phyloP scores from a whole-genome alignment of 2,888 invertebrate species.

The Metellina segmentata region DNA sequence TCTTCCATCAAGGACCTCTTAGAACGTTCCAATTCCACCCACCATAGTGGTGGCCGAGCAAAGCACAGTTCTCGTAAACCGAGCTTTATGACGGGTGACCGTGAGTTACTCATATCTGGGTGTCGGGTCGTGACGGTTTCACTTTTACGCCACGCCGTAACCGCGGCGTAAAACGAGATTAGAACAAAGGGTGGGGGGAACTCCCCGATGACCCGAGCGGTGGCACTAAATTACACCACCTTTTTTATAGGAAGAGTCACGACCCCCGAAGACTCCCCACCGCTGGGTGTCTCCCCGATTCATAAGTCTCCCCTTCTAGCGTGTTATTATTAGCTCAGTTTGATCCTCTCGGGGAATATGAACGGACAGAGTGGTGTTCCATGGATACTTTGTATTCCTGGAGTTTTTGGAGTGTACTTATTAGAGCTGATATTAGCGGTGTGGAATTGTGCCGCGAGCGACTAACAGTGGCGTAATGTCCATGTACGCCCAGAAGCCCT shows the following conservation, averaged over 20 bases:
- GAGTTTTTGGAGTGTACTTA: too few relatives aligned
- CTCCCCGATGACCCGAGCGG: not conserved
- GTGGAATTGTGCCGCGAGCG: too few relatives aligned
- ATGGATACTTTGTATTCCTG: too few relatives aligned
- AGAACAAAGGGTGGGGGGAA: not conserved
- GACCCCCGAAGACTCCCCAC: not conserved
- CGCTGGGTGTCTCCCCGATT: not conserved
- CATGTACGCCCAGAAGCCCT: too few relatives aligned
- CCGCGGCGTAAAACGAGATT: conserved; percentile 48
- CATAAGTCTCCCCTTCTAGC: not conserved
- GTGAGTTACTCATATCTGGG: too few relatives aligned
- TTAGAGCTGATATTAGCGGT: too few relatives aligned
- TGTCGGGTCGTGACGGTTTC: not conserved
- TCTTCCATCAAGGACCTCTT: too few relatives aligned
- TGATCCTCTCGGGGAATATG: not conserved
- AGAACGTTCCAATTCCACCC: too few relatives aligned
- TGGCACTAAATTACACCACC: conserved; percentile 4
- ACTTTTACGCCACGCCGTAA: not conserved
- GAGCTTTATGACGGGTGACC: too few relatives aligned
- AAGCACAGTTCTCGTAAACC: too few relatives aligned
- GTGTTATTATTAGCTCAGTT: not conserved
- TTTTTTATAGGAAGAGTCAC: not conserved
- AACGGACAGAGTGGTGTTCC: not conserved
- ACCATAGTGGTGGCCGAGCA: too few relatives aligned
- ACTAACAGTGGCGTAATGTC: too few relatives aligned